Percentiles rank a stretch among this genome's conserved stretches.
Evolutionary conservation across 2,797 vertebrate species (phyloP).

Genomic region (Platyrinchus mystaceus): DNA sequence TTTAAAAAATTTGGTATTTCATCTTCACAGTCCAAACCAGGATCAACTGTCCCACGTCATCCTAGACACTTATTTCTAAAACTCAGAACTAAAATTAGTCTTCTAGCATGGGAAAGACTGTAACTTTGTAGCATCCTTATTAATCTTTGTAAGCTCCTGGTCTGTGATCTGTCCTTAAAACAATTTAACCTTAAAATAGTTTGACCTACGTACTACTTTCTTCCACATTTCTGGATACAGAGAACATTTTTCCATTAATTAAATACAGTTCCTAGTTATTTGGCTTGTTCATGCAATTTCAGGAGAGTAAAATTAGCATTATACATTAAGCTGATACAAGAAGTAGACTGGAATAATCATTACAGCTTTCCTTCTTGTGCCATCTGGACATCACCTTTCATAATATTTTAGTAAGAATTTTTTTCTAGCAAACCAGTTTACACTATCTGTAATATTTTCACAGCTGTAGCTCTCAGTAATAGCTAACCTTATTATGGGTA

Average conservation of each 20-base stretch:
- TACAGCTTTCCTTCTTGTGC: background rate
- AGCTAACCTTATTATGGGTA: background rate
- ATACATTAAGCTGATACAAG: background rate
- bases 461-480: background rate
- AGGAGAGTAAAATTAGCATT: background rate
- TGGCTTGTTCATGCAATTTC: background rate
- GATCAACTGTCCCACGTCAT: background rate
- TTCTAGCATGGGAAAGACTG: fast-evolving
- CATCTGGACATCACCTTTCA: background rate
- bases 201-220: background rate
- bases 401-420: background rate
- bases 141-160: background rate
- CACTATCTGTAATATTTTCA: background rate
- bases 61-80: background rate
- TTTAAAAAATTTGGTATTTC: background rate
- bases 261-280: background rate
- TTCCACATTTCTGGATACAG: background rate
- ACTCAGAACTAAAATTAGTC: background rate
- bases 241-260: background rate
- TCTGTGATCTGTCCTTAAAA: background rate
- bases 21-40: background rate
- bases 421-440: background rate
- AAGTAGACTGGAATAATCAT: background rate
- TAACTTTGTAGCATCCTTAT: background rate
- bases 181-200: background rate